phyloP scores from a whole-genome alignment of 1,140 invertebrate species.

The Phymastichus coffea region DNA sequence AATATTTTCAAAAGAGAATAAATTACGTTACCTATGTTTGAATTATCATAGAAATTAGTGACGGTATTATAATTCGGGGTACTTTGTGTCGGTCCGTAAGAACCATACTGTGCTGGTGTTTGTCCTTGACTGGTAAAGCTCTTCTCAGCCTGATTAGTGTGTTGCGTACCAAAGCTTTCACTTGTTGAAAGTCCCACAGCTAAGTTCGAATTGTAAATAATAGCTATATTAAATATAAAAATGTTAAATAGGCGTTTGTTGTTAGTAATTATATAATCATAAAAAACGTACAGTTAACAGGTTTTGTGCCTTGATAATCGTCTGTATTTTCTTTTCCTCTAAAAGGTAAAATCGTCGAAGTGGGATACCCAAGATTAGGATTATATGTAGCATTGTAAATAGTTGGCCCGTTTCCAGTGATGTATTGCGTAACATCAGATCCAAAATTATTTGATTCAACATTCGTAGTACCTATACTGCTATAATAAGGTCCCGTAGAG shows the following conservation, averaged over 20 bases:
- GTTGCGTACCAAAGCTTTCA: slow-evolving; percentile 15
- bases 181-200: slow-evolving; percentile 19
- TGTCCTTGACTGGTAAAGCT: slow-evolving; percentile 8
- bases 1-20: no score
- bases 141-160: slow-evolving; percentile 24
- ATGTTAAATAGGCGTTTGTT: not conserved
- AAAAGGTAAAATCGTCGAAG: slow-evolving; percentile 18
- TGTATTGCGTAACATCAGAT: slow-evolving; percentile 1
- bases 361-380: slow-evolving; percentile 11
- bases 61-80: not conserved
- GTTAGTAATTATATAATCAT: slow-evolving; percentile 3
- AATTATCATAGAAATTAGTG: slow-evolving; percentile 17
- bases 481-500: no score
- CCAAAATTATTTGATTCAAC: slow-evolving; percentile 11
- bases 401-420: not conserved
- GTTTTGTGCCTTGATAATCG: not conserved
- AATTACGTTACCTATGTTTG: slow-evolving; percentile 23
- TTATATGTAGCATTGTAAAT: slow-evolving; percentile 18
- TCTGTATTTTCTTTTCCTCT: not conserved
- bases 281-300: slow-evolving; percentile 23
- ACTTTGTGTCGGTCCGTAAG: not conserved
- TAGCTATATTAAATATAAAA: slow-evolving; percentile 20
- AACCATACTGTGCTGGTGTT: not conserved
- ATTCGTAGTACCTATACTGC: slow-evolving; percentile 5
- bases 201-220: slow-evolving; percentile 24